A percentile compares a stretch with the other conserved stretches of the same genome.
phyloP scores from a whole-genome alignment of 2,113 vertebrate species.

The Amphilophus citrinellus region DNA sequence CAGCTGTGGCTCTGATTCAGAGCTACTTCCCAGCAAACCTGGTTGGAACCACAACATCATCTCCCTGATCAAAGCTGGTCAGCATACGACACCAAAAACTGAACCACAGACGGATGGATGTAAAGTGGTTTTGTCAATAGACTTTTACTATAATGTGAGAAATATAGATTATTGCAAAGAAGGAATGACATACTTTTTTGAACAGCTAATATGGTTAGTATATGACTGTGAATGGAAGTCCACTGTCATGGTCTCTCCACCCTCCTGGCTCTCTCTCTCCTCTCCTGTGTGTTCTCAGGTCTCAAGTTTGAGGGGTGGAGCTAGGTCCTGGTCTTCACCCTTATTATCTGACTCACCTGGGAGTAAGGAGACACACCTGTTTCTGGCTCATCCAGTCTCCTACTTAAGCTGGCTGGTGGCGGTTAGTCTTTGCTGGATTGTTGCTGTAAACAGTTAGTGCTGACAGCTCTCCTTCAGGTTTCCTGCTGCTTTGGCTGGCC shows the following conservation, averaged over 20 bases:
- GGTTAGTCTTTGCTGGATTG: too few relatives aligned
- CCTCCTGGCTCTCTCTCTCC: too few relatives aligned
- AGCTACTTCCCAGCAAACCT: background rate
- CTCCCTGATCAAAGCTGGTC: background rate
- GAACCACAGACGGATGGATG: background rate
- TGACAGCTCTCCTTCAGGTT: too few relatives aligned
- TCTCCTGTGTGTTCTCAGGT: too few relatives aligned
- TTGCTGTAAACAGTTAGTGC: too few relatives aligned
- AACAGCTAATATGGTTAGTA: background rate
- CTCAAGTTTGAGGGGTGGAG: too few relatives aligned
- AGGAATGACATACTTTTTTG: background rate
- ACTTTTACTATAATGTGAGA: background rate
- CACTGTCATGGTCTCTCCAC: background rate
- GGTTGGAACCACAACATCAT: background rate
- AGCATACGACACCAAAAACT: background rate
- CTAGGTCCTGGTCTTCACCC: too few relatives aligned
- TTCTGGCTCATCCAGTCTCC: too few relatives aligned
- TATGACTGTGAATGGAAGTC: background rate
- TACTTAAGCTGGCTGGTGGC: too few relatives aligned
- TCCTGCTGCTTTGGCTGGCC: too few relatives aligned
- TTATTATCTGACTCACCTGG: too few relatives aligned
- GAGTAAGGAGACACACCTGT: too few relatives aligned
- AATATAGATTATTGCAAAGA: background rate
- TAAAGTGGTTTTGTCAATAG: background rate
- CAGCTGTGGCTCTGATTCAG: background rate